A percentile compares a stretch with the other conserved stretches of the same genome.
Conservation (phyloP, 2,797 vertebrate genomes). For the Silurus lanzhouensis region DNA sequence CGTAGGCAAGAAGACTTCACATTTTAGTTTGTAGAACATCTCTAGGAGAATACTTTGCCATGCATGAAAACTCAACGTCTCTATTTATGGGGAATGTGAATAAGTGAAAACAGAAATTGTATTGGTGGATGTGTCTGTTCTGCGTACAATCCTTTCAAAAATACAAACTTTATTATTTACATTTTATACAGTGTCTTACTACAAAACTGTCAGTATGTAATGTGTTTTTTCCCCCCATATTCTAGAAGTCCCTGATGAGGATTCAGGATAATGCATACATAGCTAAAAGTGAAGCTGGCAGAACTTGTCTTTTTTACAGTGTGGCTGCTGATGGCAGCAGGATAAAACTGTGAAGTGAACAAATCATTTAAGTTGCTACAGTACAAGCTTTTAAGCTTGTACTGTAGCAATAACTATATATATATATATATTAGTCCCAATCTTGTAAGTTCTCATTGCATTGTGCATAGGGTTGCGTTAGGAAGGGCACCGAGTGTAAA, state of each 20-base stretch:
- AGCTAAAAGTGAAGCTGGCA: conserved; percentile 2
- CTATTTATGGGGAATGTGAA: neutral
- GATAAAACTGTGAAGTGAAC: neutral
- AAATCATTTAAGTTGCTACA: neutral
- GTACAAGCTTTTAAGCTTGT: neutral
- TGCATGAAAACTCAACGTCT: neutral
- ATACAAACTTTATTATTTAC: no score
- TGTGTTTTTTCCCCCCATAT: neutral
- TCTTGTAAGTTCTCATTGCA: no score
- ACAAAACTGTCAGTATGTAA: neutral
- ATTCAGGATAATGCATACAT: neutral
- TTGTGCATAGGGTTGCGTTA: no score
- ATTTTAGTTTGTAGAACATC: neutral
- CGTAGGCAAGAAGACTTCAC: neutral
- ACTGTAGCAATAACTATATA: no score
- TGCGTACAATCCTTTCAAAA: neutral
- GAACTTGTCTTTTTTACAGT: conserved; percentile 7
- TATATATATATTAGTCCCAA: no score
- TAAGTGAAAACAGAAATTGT: neutral
- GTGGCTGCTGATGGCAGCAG: conserved; percentile 19
- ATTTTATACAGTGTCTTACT: neutral
- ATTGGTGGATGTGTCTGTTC: neutral
- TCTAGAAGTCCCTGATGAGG: neutral
- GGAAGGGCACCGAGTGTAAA: no score
- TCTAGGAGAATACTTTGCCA: neutral